Percentiles rank a stretch among this genome's conserved stretches.
These are phyloP conservation scores for Pitta sordida DNA, from an alignment of 2,113 vertebrate genomes.

Conservation along the genomic window DNA sequence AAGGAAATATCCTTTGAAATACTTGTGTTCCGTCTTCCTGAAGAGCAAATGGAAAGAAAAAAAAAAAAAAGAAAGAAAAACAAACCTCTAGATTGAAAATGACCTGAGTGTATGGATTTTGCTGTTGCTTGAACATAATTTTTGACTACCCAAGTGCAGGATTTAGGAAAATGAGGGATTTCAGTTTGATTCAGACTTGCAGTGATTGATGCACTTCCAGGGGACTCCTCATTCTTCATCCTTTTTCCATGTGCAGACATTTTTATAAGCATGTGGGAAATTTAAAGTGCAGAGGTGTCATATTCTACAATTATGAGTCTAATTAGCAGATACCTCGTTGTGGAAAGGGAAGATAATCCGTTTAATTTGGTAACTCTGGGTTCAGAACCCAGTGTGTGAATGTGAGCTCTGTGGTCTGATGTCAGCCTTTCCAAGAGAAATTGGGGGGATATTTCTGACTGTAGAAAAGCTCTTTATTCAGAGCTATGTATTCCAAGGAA, in stretches of 20 bases:
- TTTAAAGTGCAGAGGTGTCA: not conserved
- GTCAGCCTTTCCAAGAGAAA: not conserved
- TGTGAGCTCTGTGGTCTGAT: not conserved
- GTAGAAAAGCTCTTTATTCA: not conserved
- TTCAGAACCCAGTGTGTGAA: not conserved
- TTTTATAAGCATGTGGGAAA: not conserved
- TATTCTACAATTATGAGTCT: not conserved
- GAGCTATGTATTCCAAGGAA: not conserved
- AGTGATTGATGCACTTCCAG: not conserved
- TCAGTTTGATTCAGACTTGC: not conserved
- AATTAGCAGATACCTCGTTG: not conserved
- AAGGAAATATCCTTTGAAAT: not conserved
- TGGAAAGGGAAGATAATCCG: not conserved
- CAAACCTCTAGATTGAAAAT: not conserved
- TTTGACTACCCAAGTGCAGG: not conserved
- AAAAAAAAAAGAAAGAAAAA: not conserved
- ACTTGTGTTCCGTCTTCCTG: not conserved
- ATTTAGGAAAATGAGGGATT: not conserved
- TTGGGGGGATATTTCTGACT: not conserved
- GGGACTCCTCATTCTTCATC: not conserved
- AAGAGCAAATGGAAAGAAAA: too few relatives aligned
- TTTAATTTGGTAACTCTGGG: not conserved
- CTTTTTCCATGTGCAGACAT: not conserved
- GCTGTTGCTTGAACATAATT: not conserved
- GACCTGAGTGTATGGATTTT: not conserved